Percentiles rank a stretch among this genome's conserved stretches.
These are phyloP conservation scores for Calameuta idolon DNA, from an alignment of 2,888 invertebrate genomes.

Conservation along the genomic window DNA sequence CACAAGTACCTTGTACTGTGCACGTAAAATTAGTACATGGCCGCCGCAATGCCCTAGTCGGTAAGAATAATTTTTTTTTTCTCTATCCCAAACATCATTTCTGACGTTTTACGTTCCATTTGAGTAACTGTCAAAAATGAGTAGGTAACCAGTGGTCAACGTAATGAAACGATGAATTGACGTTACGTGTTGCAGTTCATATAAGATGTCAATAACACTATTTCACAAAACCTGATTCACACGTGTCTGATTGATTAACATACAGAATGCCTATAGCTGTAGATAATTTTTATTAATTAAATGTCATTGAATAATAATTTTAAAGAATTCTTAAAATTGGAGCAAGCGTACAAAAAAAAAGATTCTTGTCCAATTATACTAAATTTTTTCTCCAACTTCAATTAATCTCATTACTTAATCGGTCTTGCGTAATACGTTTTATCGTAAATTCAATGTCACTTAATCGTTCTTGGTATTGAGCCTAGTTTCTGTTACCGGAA, in stretches of 20 bases:
- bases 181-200: neutral
- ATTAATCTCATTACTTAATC: neutral
- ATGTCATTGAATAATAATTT: neutral
- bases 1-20: neutral
- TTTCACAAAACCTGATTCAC: neutral
- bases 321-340: neutral
- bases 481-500: neutral
- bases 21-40: neutral
- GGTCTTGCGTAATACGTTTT: neutral
- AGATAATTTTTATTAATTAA: neutral
- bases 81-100: neutral
- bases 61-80: neutral
- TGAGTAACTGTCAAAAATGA: neutral
- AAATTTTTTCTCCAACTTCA: neutral
- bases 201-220: neutral
- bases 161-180: neutral
- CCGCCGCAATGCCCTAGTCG: neutral
- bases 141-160: neutral
- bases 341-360: neutral
- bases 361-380: neutral
- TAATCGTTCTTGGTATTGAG: neutral
- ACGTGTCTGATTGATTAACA: neutral
- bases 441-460: neutral
- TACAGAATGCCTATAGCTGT: neutral
- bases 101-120: neutral